These are phyloP conservation scores for Rosalia funebris DNA, from an alignment of 2,888 invertebrate species.

Conservation along the genomic window DNA sequence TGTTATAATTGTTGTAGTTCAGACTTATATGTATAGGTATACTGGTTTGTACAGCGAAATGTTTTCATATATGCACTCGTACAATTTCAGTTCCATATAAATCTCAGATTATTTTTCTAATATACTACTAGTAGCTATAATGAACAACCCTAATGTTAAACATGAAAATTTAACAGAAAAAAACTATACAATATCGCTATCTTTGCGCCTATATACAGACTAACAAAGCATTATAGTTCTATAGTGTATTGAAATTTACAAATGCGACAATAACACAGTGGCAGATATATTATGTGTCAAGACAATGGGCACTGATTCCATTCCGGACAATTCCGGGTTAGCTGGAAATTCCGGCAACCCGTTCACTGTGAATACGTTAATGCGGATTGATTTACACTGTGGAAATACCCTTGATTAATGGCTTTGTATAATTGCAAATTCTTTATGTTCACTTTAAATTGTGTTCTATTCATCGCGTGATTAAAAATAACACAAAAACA, in stretches of 20 bases:
- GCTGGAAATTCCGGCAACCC: constrained; percentile 58
- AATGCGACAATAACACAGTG: constrained; percentile 48
- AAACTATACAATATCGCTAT: background rate
- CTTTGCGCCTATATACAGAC: constrained; percentile 9
- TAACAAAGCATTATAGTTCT: constrained; percentile 23
- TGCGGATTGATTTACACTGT: constrained; percentile 62
- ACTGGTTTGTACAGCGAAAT: too few species aligned
- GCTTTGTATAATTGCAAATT: constrained; percentile 63
- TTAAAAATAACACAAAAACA: constrained; percentile 29
- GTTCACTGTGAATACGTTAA: constrained; percentile 61
- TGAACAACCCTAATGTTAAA: too few species aligned
- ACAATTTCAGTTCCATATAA: too few species aligned
- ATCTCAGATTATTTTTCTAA: too few species aligned
- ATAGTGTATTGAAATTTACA: constrained; percentile 42
- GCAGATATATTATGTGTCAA: constrained; percentile 51
- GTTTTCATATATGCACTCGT: too few species aligned
- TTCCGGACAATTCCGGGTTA: constrained; percentile 54
- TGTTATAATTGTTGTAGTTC: too few species aligned
- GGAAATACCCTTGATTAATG: constrained; percentile 61
- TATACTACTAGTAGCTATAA: too few species aligned
- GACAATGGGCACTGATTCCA: constrained; percentile 54
- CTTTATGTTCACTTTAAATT: constrained; percentile 57
- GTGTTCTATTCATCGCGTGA: constrained; percentile 41
- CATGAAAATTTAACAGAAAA: too few species aligned
- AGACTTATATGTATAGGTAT: too few species aligned